Evolutionary conservation across 2,888 invertebrate species (phyloP).

Genomic region (Diachrysia chrysitis): DNA sequence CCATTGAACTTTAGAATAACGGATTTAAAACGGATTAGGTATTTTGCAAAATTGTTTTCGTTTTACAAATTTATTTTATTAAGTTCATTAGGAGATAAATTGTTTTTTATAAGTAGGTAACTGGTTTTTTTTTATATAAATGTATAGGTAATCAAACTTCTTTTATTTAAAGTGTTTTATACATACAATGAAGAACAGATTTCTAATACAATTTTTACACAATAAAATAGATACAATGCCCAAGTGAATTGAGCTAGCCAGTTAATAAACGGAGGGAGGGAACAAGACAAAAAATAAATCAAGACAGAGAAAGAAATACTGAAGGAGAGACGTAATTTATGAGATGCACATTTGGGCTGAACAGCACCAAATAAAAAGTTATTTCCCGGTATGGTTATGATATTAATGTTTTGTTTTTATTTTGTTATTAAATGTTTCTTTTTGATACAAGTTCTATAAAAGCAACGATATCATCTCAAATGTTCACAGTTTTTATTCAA

Average conservation of each 20-base stretch:
- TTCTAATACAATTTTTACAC: constrained; percentile 71
- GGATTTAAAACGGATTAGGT: constrained; percentile 19
- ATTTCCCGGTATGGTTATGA: constrained; percentile 78
- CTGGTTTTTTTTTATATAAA: background rate
- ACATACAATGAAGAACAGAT: constrained; percentile 57
- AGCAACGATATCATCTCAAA: background rate
- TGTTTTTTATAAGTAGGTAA: background rate
- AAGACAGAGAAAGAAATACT: constrained; percentile 80
- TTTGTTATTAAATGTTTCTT: constrained; percentile 32
- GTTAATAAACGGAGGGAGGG: constrained; percentile 79
- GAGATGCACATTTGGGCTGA: constrained; percentile 88
- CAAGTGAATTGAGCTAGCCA: constrained; percentile 76
- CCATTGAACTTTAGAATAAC: constrained; percentile 28
- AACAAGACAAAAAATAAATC: constrained; percentile 77
- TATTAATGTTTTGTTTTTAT: constrained; percentile 68
- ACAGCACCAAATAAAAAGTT: constrained; percentile 85
- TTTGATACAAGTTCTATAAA: background rate
- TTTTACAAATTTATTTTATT: constrained; percentile 11
- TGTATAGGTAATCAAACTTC: background rate
- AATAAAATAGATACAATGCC: constrained; percentile 73
- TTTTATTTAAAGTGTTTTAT: background rate
- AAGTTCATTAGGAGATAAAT: background rate
- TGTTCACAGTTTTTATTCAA: background rate
- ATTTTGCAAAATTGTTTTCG: constrained; percentile 14
- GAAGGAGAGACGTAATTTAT: constrained; percentile 86